Evolutionary conservation across 1,140 invertebrate species (phyloP).

Genomic region (Batillaria attramentaria): DNA sequence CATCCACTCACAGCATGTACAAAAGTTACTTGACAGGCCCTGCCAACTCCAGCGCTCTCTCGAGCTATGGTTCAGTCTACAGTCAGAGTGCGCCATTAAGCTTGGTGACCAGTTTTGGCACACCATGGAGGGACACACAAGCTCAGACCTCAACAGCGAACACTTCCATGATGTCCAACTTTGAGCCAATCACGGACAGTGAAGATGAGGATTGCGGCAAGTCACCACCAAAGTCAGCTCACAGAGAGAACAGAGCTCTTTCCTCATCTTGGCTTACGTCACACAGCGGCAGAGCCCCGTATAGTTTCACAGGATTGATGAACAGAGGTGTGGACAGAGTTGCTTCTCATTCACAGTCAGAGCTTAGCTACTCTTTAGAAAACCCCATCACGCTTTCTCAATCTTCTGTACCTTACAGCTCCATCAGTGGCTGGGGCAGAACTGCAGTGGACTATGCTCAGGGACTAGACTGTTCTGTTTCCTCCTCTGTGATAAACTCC

Average conservation of each 20-base stretch:
- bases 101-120: conserved; percentile 9
- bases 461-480: not conserved
- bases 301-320: not conserved
- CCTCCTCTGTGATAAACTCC: not conserved
- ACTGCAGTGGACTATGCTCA: too few relatives aligned
- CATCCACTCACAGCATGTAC: too few relatives aligned
- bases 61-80: too few relatives aligned
- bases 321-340: not conserved
- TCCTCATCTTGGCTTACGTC: not conserved
- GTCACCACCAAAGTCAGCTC: not conserved
- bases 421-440: too few relatives aligned
- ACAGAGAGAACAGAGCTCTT: not conserved
- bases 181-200: conserved; percentile 32
- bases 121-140: conserved; percentile 21
- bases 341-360: not conserved
- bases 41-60: too few relatives aligned
- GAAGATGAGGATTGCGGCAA: conserved; percentile 14
- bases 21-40: too few relatives aligned
- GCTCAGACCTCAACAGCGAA: not conserved
- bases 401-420: too few relatives aligned
- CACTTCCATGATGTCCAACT: not conserved
- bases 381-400: too few relatives aligned
- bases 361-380: too few relatives aligned
- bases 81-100: too few relatives aligned
- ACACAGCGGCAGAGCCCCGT: not conserved